phyloP scores from a whole-genome alignment of 1,140 invertebrate genomes.

The Drosophila subpulchrella region DNA sequence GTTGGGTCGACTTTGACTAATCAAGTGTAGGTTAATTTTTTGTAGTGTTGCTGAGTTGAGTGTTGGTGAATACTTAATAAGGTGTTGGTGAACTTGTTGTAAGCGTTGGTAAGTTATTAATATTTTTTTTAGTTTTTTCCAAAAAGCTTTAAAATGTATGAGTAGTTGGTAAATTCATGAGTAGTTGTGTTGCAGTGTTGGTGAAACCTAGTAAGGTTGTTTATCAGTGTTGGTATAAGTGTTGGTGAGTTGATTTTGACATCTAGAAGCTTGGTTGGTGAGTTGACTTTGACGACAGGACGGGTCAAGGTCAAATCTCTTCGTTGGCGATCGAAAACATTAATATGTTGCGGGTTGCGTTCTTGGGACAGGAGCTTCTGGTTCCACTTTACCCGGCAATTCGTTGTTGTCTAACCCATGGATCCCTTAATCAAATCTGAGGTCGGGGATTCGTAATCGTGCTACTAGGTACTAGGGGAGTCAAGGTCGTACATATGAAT shows the following conservation, averaged over 20 bases:
- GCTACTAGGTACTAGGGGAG: slow-evolving; percentile 38
- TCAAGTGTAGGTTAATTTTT: no score
- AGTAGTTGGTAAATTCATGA: neutral
- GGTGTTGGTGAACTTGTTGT: slow-evolving; percentile 11
- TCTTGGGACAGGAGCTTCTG: slow-evolving; percentile 48
- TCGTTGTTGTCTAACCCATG: slow-evolving; percentile 76
- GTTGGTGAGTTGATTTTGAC: slow-evolving; percentile 2
- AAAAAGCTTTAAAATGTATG: no score
- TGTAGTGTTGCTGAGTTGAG: neutral
- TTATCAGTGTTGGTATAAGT: neutral
- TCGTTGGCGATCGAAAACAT: slow-evolving; percentile 69
- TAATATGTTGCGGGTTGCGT: slow-evolving; percentile 50
- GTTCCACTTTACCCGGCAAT: slow-evolving; percentile 58
- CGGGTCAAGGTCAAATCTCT: slow-evolving; percentile 38
- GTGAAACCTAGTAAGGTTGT: neutral
- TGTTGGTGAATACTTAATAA: slow-evolving; percentile 11
- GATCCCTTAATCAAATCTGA: slow-evolving; percentile 28
- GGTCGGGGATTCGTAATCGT: slow-evolving; percentile 32
- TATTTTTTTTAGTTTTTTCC: no score
- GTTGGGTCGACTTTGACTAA: no score
- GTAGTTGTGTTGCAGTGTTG: neutral
- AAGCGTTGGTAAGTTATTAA: neutral
- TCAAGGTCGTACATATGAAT: slow-evolving; percentile 31
- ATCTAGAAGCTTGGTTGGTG: slow-evolving; percentile 25
- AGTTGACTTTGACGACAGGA: slow-evolving; percentile 23